Conservation (phyloP, 2,888 invertebrate genomes). For the Brenthis daphne region DNA sequence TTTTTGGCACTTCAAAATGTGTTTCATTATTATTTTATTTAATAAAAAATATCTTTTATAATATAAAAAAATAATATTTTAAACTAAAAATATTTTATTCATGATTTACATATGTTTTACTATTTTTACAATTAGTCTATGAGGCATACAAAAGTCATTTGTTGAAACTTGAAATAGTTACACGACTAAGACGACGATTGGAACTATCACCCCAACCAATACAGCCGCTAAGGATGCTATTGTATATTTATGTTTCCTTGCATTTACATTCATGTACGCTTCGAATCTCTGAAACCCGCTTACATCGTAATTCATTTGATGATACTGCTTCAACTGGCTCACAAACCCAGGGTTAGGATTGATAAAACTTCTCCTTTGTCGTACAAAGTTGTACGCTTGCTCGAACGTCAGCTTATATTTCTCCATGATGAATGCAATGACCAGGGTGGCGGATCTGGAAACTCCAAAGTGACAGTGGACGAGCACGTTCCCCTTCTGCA, state of each 20-base stretch:
- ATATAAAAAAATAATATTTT: too few species aligned
- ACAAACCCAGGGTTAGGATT: constrained; percentile 98
- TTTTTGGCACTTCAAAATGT: too few species aligned
- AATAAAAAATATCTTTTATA: too few species aligned
- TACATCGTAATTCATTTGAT: constrained; percentile 64
- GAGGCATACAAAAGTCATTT: not conserved
- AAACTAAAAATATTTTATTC: too few species aligned
- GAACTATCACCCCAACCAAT: constrained; percentile 63
- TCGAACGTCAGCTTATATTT: constrained; percentile 91
- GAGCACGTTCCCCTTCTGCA: constrained; percentile 87
- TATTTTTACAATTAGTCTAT: not conserved
- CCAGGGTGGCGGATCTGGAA: constrained; percentile 96
- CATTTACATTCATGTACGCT: constrained; percentile 67
- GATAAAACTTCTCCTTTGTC: constrained; percentile 92
- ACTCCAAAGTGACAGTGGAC: constrained; percentile 98
- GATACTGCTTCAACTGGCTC: constrained; percentile 90
- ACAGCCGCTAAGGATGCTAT: constrained; percentile 68
- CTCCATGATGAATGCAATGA: constrained; percentile 97
- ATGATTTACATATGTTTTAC: not conserved
- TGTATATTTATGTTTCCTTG: constrained; percentile 67
- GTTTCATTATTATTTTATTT: too few species aligned
- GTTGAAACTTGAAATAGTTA: constrained; percentile 42
- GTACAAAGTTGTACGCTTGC: constrained; percentile 94
- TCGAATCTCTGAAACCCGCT: constrained; percentile 63
- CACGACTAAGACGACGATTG: constrained; percentile 63